Evolutionary conservation across 1,140 invertebrate species (phyloP).

Genomic region (Drosophila repletoides): DNA sequence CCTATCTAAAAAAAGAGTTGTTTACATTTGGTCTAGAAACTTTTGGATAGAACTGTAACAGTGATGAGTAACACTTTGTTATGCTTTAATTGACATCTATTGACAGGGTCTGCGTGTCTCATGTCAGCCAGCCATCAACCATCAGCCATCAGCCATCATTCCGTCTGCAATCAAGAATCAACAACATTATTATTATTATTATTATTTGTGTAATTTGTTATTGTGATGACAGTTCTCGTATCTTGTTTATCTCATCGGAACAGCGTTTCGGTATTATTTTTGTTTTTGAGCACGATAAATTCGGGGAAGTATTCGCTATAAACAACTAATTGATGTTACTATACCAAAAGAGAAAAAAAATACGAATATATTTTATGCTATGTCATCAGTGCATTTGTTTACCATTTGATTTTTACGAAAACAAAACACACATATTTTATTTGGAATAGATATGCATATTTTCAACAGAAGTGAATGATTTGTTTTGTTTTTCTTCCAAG

Average conservation of each 20-base stretch:
- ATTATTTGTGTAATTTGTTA: conserved; percentile 50
- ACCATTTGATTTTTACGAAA: conserved; percentile 10
- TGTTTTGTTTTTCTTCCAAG: conserved; percentile 4
- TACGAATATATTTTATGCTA: too few relatives aligned
- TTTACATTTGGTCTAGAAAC: conserved; percentile 48
- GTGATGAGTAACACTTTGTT: conserved; percentile 38
- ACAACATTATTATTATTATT: conserved; percentile 30
- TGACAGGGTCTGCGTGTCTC: conserved; percentile 6
- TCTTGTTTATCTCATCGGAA: conserved; percentile 54
- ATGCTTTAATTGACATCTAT: conserved; percentile 35
- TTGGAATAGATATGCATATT: conserved; percentile 23
- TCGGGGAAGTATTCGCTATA: conserved; percentile 45
- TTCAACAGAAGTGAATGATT: conserved; percentile 13
- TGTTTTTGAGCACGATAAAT: conserved; percentile 31
- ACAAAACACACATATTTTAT: conserved; percentile 19
- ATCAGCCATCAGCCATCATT: conserved; percentile 11
- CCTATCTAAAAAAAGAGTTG: conserved; percentile 41
- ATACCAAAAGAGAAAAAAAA: too few relatives aligned
- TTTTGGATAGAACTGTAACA: conserved; percentile 30
- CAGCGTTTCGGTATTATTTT: conserved; percentile 9
- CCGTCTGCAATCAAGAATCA: conserved; percentile 26
- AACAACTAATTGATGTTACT: conserved; percentile 17
- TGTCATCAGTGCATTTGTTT: conserved; percentile 21
- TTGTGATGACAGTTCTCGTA: conserved; percentile 22
- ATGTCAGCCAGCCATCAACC: conserved; percentile 8